Conservation (phyloP, 2,113 vertebrate genomes). For the Gambusia holbrooki region DNA sequence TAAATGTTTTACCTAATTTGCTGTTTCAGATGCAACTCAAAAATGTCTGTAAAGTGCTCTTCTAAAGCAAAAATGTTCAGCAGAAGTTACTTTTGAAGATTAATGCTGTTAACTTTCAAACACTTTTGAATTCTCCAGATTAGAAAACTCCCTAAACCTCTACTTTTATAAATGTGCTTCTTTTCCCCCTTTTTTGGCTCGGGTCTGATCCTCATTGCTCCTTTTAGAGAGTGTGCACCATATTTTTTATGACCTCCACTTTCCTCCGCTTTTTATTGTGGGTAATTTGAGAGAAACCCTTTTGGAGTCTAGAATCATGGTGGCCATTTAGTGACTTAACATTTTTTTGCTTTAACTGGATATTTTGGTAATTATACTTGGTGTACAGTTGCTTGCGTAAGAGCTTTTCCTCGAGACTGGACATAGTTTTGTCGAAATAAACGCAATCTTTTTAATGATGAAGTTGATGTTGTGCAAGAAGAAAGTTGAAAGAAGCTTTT, state of each 20-base stretch:
- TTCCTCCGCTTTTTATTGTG: not conserved
- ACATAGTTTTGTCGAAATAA: not conserved
- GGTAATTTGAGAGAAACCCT: not conserved
- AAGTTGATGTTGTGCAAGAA: not conserved
- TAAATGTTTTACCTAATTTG: not conserved
- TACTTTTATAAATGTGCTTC: not conserved
- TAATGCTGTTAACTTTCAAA: too few species aligned
- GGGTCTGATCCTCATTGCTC: too few species aligned
- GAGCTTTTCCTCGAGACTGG: not conserved
- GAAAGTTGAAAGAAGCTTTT: not conserved
- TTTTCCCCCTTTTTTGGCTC: not conserved
- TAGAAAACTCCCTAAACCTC: not conserved
- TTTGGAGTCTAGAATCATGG: not conserved
- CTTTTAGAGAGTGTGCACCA: too few species aligned
- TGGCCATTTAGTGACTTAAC: not conserved
- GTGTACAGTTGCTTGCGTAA: not conserved
- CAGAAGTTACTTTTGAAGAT: not conserved
- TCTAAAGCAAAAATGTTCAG: not conserved
- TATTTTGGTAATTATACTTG: not conserved
- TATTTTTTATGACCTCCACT: not conserved
- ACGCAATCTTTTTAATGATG: too few species aligned
- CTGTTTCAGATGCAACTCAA: not conserved
- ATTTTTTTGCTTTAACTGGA: not conserved
- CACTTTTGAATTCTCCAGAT: too few species aligned
- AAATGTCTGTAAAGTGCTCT: not conserved